A percentile compares a stretch with the other conserved stretches of the same genome.
phyloP scores from a whole-genome alignment of 2,888 invertebrate genomes.

The Tricholauxania praeusta region DNA sequence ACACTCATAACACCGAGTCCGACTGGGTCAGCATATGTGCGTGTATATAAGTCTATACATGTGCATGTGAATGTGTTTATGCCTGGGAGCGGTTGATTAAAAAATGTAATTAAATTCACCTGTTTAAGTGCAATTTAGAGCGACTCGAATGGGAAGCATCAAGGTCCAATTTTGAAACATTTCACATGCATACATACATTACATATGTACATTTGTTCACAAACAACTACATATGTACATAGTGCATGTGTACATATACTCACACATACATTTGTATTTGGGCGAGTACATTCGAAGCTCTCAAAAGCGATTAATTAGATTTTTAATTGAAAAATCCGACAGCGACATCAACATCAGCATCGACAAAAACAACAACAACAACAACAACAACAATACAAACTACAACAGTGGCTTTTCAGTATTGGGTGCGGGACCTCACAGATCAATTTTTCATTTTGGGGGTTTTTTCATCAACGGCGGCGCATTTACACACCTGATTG shows the following conservation, averaged over 20 bases:
- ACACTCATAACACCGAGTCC: too few species aligned
- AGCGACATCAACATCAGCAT: constrained; percentile 21
- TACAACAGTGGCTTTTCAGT: not conserved
- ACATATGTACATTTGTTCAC: not conserved
- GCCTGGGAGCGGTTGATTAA: constrained; percentile 63
- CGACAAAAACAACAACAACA: not conserved
- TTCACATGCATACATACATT: not conserved
- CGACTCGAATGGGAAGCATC: constrained; percentile 25
- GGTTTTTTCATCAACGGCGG: constrained; percentile 4
- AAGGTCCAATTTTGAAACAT: constrained; percentile 21
- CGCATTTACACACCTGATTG: constrained; percentile 33
- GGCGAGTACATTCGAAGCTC: constrained; percentile 5
- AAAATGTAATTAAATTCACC: constrained; percentile 46
- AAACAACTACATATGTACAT: too few species aligned
- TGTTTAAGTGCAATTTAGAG: constrained; percentile 40
- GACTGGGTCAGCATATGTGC: not conserved
- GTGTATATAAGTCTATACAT: constrained; percentile 37
- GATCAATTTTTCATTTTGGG: not conserved
- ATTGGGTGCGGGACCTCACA: too few species aligned
- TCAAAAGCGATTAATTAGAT: constrained; percentile 36
- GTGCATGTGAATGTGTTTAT: constrained; percentile 42
- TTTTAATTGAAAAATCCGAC: constrained; percentile 37
- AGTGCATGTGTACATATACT: too few species aligned
- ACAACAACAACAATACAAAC: not conserved
- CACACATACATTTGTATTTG: too few species aligned